Evolutionary conservation across 2,113 vertebrate genomes (phyloP).

Genomic region (Saguinus midas): DNA sequence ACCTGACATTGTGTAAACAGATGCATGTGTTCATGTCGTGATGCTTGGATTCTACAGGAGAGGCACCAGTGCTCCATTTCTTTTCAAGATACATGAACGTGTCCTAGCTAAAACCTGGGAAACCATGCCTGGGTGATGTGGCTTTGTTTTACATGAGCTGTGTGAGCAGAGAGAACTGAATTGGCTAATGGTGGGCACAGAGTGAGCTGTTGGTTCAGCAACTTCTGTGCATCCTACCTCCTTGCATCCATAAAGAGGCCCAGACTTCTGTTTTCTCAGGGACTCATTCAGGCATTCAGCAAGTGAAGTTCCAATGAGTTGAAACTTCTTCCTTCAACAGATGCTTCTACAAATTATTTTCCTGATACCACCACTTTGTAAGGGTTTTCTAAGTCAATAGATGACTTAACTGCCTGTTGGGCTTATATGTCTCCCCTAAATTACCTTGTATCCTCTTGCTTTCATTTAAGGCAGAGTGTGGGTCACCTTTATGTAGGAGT

Average conservation of each 20-base stretch:
- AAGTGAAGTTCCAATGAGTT: conserved; percentile 31
- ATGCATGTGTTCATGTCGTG: no score
- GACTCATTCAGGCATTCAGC: background rate
- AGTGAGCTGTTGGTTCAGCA: background rate
- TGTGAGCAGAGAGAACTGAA: background rate
- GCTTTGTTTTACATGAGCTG: background rate
- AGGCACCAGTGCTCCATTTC: background rate
- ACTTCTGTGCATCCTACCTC: background rate
- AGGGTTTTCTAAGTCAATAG: background rate
- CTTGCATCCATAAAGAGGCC: background rate
- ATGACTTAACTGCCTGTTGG: background rate
- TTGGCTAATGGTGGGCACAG: background rate
- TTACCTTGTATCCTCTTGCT: background rate
- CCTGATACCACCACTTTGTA: background rate
- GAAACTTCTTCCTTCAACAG: conserved; percentile 58
- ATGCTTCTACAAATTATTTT: conserved; percentile 48
- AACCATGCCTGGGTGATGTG: background rate
- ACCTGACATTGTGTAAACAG: background rate
- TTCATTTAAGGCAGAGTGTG: background rate
- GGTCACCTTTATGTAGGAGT: background rate
- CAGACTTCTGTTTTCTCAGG: conserved; percentile 47
- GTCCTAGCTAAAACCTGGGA: background rate
- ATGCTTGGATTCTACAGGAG: background rate
- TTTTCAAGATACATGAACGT: background rate
- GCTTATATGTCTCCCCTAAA: background rate